Base-by-base conservation (phyloP, 2,888 invertebrate genomes). In the Aphidoletes aphidimyza region DNA sequence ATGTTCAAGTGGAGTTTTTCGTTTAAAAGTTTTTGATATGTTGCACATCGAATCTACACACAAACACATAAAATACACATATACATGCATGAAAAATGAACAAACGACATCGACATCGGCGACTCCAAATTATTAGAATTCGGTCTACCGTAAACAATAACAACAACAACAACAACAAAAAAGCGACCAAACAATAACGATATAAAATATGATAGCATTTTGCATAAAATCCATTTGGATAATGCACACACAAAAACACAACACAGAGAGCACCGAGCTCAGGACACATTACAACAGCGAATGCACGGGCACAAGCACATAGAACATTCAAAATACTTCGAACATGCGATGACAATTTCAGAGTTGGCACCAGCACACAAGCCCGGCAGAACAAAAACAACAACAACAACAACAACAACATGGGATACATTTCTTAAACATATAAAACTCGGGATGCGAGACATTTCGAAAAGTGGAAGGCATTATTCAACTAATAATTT, bases 201-300 rank as follows among this genome's bases (percentile, higher is more conserved):
- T 69, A n/a, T n/a, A 69, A 69, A 30, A 69, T 69, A 69, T 69
- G 69, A 69, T 69, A 69, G 69, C 69, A 69, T 69, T 69, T 69
- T 69, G 69, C 69, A 69, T 69, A 69, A 69, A 69, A 69, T 30
- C 69, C 69, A 69, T 69, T 69, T 69, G 69, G 69, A 69, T 69
- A 69, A 69, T 69, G 69, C 69, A 69, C n/a, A 69, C 69, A 69
- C 14, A 22, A 42, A 42, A 6, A 42, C 14, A 14, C 14, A 42
- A 42, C 42, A n/a, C n/a, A n/a, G n/a, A n/a, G n/a, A n/a, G n/a
- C n/a, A n/a, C n/a, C n/a, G n/a, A n/a, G n/a, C n/a, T 47, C 3
- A 22, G 22, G 1, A 54, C 22, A 54, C 54, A 54, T 54, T n/a
- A n/a, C n/a, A n/a, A n/a, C n/a, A n/a, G 54, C 54, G 22, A n/a